Evolutionary conservation across 2,888 invertebrate species (phyloP).

Genomic region (Dusona sp.): DNA sequence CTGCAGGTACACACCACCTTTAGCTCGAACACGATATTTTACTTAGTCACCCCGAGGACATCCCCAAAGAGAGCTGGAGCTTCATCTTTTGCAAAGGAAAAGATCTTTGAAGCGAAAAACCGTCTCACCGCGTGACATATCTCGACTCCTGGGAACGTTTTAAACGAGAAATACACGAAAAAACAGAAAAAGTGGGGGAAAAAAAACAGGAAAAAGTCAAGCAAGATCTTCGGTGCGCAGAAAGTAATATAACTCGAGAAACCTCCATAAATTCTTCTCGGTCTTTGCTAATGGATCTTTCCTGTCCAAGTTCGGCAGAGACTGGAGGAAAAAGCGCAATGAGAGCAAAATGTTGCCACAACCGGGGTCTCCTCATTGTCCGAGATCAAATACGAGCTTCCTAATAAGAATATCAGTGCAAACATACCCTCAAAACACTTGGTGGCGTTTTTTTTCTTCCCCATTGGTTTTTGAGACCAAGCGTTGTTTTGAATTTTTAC

Average conservation of each 20-base stretch:
- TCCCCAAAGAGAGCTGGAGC: constrained; percentile 29
- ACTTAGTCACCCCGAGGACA: constrained; percentile 71
- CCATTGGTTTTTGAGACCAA: neutral
- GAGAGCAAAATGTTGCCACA: constrained; percentile 21
- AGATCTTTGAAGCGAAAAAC: constrained; percentile 46
- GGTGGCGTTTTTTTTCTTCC: neutral
- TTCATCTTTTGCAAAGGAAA: constrained; percentile 43
- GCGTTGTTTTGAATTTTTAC: neutral
- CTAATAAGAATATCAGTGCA: neutral
- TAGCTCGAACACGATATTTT: constrained; percentile 71
- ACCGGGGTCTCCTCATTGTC: neutral
- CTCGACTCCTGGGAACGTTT: constrained; percentile 41
- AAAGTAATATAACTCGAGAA: constrained; percentile 39
- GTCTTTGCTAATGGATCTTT: constrained; percentile 77
- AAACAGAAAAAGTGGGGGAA: constrained; percentile 21
- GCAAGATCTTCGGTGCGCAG: constrained; percentile 16
- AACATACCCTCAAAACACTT: neutral
- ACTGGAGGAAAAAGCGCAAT: constrained; percentile 26
- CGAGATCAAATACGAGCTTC: neutral
- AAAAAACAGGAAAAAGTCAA: constrained; percentile 47
- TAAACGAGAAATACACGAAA: constrained; percentile 39
- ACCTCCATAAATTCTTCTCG: constrained; percentile 69
- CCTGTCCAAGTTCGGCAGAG: constrained; percentile 73
- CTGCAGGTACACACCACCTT: constrained; percentile 69
- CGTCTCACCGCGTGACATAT: constrained; percentile 66